Base-by-base conservation (phyloP, 2,113 vertebrate genomes). In the Glaucomys volans region DNA sequence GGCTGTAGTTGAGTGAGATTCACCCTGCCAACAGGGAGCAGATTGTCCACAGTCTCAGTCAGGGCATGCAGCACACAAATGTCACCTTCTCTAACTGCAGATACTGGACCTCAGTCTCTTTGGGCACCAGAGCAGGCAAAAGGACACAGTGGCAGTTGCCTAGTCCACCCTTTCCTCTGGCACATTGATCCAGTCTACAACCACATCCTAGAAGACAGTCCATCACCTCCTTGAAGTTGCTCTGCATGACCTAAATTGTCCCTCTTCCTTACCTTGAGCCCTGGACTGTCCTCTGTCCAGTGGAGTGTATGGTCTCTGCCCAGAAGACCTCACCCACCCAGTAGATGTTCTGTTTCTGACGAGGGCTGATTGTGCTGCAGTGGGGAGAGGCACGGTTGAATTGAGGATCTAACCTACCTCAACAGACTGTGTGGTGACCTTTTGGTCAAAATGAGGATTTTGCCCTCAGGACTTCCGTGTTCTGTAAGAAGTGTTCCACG, bases 41-140 rank as follows among this genome's bases (percentile, higher is more conserved):
- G 93, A 98, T 98, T 0, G 99, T 99, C 83, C 99, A 98, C 1
- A 99, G 99, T 93, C 97, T 98, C 1, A 99, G 99, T 7, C 99
- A 99, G 91, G 99, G 99, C 26, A 99, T 99, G 98, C 96, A 98
- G 93, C 99, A 99, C n/a, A n/a, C n/a, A 0, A 98, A 97, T 88
- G 98, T 99, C 91, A 98, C 98, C 87, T 99, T 99, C 99, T 99
- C 98, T 97, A 99, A 98, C 93, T 99, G 98, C 14, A 52, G 50
- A 54, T 18, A 2, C 2, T 0, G 4, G 12, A 59, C 40, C 35
- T 82, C 59, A 1, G 67, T 62, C 67, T 64, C 40, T 64, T 28
- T 22, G 50, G 20, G 14, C 37, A 37, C 32, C 66, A 32, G 35
- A 90, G 71, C 50, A 18, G 14, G 26, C 77, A 32, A 35, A 47